Base-by-base conservation (phyloP, 2,113 vertebrate species). In the Chionis minor region DNA sequence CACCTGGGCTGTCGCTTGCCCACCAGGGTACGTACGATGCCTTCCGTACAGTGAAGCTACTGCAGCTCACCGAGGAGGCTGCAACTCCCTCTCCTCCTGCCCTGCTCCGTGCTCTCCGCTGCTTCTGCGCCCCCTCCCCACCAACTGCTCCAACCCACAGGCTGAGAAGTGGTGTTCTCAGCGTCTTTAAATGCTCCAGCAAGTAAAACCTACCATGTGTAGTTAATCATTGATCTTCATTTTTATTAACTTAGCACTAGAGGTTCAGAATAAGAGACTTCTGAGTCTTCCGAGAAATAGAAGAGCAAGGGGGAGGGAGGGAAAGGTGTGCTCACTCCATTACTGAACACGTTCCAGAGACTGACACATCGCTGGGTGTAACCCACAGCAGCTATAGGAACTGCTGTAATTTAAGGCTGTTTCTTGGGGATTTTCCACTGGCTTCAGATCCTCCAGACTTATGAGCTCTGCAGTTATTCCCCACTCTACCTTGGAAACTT, bases 391-490 rank as follows among this genome's bases (percentile, higher is more conserved):
- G 49, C 79, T 80, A 47, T 77, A 81, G 54, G 62, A 88, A 77
- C 69, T 73, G 44, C 20, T 81, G 42, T 66, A 83, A 81, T 92
- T 92, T 33, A 69, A 87, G 18, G 23, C 73, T 2, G 0, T 81
- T 84, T 92, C 65, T 90, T 47, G 58, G 65, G 42, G 69, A 81
- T 92, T 94, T 94, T 92, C 92, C 86, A 72, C 69, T 92, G 65
- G 58, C 73, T 84, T 52, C 63, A 77, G 73, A 90, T 52, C 8
- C 63, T 71, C 54, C 54, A 44, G 67, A 38, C 45, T 80, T 87
- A 80, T 9, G 63, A 80, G 52, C n/a, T 40, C 78, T 84, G 22
- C 66, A 72, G 28, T 84, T 75, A 67, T 87, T 90, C 73, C 44
- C 13, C 27, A 71, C 27, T 90, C 30, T 81, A 84, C 61, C 35